phyloP scores from a whole-genome alignment of 2,797 vertebrate genomes.

The Bucorvus abyssinicus region DNA sequence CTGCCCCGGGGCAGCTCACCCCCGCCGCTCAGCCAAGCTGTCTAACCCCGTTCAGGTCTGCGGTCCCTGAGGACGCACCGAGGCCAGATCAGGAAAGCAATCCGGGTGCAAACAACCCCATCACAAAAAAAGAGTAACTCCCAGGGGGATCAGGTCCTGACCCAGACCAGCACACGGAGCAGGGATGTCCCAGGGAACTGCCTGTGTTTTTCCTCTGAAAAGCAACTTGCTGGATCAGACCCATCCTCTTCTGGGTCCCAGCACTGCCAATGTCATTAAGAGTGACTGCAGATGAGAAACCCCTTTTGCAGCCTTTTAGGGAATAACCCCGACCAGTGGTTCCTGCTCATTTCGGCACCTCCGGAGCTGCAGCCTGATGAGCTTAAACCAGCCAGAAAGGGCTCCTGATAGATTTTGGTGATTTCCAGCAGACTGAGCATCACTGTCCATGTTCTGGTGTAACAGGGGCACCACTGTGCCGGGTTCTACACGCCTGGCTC shows the following conservation, averaged over 20 bases:
- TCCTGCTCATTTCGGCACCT: background rate
- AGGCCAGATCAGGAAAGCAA: background rate
- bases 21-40: slow-evolving; percentile 25
- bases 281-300: background rate
- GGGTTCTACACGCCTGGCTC: background rate
- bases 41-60: slow-evolving; percentile 39
- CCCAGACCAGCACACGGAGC: fast-evolving
- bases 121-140: background rate
- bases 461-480: background rate
- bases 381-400: background rate
- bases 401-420: background rate
- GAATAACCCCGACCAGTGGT: background rate
- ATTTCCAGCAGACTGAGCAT: background rate
- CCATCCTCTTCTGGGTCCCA: background rate
- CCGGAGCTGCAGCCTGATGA: background rate
- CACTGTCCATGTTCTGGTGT: background rate
- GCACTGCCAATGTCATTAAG: background rate
- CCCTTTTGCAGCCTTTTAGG: background rate
- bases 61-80: background rate
- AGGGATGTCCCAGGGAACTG: background rate
- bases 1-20: background rate
- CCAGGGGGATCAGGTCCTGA: background rate
- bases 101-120: background rate
- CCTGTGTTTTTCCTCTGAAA: background rate
- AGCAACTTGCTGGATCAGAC: background rate